These are phyloP conservation scores for Tarsius wallacei DNA, from an alignment of 2,797 vertebrate species.

Conservation along the genomic window DNA sequence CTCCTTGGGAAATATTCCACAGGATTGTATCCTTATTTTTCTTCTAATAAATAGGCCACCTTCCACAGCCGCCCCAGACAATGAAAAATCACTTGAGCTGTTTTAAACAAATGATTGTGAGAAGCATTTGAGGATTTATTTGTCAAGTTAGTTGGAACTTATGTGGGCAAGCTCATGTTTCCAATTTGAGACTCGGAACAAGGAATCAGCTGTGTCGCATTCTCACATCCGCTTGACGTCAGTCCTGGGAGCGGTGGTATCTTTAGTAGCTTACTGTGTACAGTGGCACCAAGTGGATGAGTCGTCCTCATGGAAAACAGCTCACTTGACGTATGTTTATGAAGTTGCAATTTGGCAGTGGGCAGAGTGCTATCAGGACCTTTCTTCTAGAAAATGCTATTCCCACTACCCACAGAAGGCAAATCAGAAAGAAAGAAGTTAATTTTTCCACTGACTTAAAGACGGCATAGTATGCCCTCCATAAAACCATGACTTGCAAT, in stretches of 20 bases:
- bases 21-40: not conserved
- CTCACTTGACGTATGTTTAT: slow-evolving; percentile 32
- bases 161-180: slow-evolving; percentile 65
- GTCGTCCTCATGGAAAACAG: slow-evolving; percentile 8
- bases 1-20: not conserved
- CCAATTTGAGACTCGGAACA: slow-evolving; percentile 23
- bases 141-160: slow-evolving; percentile 21
- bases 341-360: not conserved
- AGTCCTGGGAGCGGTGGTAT: not conserved
- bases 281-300: not conserved
- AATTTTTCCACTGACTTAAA: not conserved
- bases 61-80: not conserved
- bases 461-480: not conserved
- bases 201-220: not conserved
- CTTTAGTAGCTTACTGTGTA: slow-evolving; percentile 6
- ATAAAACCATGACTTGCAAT: not conserved
- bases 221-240: slow-evolving; percentile 62
- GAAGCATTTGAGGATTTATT: slow-evolving; percentile 42
- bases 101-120: slow-evolving; percentile 35
- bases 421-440: not conserved
- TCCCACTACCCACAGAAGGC: not conserved
- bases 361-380: not conserved
- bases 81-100: not conserved
- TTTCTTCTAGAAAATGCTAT: slow-evolving; percentile 47
- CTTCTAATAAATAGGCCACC: not conserved